Conservation (phyloP, 2,113 vertebrate genomes). For the Pelecanus crispus region DNA sequence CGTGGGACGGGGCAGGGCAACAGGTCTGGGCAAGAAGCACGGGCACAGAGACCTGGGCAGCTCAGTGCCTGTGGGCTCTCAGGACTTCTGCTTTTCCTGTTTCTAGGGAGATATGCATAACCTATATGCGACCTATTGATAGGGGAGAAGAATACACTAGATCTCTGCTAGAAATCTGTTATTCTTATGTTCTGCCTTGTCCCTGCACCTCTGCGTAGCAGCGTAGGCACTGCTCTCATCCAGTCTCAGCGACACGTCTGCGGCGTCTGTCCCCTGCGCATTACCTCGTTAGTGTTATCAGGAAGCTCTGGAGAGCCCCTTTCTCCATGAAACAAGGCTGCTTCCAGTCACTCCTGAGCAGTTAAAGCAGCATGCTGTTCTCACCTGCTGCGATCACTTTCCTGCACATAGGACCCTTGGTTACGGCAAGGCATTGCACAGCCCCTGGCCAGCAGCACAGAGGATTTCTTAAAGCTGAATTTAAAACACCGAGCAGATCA, state of each 20-base stretch:
- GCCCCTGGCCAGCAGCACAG: neutral
- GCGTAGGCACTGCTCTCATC: neutral
- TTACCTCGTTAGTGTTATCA: neutral
- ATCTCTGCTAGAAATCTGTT: neutral
- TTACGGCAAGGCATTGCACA: conserved; percentile 2
- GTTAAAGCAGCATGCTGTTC: neutral
- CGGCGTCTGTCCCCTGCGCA: rapidly evolving
- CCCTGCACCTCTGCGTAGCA: rapidly evolving
- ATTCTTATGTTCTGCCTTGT: neutral
- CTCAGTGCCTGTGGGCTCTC: neutral
- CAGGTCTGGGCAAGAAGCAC: neutral
- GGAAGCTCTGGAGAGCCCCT: neutral
- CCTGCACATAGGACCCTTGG: neutral
- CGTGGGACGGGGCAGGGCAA: rapidly evolving
- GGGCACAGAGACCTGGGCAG: neutral
- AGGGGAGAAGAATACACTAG: too few relatives aligned
- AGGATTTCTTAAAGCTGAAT: conserved; percentile 6
- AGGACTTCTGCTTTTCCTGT: neutral
- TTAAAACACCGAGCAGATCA: neutral
- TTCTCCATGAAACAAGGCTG: neutral
- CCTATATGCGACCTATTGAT: neutral
- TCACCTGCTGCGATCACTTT: neutral
- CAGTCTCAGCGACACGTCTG: neutral
- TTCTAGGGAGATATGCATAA: neutral
- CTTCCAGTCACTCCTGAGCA: neutral